A percentile compares a stretch with the other conserved stretches of the same genome.
These are phyloP conservation scores for Nannoperca obscura DNA, from an alignment of 2,797 vertebrate genomes.

Conservation along the genomic window DNA sequence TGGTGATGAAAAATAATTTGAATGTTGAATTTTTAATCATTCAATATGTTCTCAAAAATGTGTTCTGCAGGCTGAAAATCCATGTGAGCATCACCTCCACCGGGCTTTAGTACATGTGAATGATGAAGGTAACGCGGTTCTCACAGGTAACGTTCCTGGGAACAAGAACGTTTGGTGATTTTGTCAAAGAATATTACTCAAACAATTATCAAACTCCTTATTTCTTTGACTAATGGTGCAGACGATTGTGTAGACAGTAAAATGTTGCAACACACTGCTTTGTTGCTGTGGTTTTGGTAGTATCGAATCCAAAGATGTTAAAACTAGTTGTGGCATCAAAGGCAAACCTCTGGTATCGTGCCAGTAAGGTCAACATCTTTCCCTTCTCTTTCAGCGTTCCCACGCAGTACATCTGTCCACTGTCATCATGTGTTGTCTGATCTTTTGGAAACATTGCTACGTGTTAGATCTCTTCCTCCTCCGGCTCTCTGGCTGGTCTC, in stretches of 20 bases:
- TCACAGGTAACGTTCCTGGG: constrained; percentile 3
- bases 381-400: constrained; percentile 15
- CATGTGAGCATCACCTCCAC: constrained; percentile 10
- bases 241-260: not conserved
- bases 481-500: constrained; percentile 41
- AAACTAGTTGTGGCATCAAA: constrained; percentile 24
- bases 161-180: constrained; percentile 7
- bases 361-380: constrained; percentile 20
- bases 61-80: constrained; percentile 3
- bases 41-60: not conserved
- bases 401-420: constrained; percentile 24
- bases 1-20: not conserved
- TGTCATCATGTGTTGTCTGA: constrained; percentile 23
- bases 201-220: not conserved
- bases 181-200: not conserved
- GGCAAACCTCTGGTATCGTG: not conserved
- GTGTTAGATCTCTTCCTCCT: constrained; percentile 55
- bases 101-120: constrained; percentile 7
- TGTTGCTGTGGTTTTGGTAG: not conserved
- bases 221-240: not conserved
- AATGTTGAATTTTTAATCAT: constrained; percentile 10
- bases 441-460: constrained; percentile 27
- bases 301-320: constrained; percentile 8
- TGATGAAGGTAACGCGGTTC: not conserved
- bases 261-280: not conserved